These are phyloP conservation scores for Parasteatoda lunata DNA, from an alignment of 2,888 invertebrate genomes.

Conservation along the genomic window DNA sequence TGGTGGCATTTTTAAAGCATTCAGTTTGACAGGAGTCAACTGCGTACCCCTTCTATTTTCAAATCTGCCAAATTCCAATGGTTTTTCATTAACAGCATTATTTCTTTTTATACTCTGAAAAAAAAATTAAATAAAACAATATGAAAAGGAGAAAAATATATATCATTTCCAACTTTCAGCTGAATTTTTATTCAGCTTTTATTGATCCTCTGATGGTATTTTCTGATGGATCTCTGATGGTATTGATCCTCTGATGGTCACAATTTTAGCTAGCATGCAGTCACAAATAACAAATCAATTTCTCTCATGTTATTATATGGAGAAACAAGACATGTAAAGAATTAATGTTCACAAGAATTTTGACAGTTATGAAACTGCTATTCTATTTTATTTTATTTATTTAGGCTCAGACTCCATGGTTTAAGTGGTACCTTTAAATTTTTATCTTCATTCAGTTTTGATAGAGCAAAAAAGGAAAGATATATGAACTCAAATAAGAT, in stretches of 20 bases:
- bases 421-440: no score
- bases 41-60: conserved; percentile 56
- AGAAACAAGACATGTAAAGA: not conserved
- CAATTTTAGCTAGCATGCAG: not conserved
- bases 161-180: not conserved
- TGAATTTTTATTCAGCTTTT: not conserved
- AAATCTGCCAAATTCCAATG: conserved; percentile 30
- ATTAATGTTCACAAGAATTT: not conserved
- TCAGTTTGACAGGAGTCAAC: conserved; percentile 46
- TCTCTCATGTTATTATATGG: not conserved
- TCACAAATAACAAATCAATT: not conserved
- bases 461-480: no score
- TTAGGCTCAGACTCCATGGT: no score
- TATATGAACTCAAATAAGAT: no score
- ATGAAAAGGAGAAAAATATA: not conserved
- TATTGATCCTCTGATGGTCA: not conserved
- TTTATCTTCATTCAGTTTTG: no score
- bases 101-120: not conserved
- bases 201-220: not conserved
- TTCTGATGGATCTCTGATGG: no score
- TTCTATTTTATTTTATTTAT: no score
- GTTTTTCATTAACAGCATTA: conserved; percentile 20
- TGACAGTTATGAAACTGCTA: not conserved
- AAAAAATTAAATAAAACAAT: conserved; percentile 14
- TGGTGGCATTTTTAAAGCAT: conserved; percentile 49